These are phyloP conservation scores for Climacteris rufus DNA, from an alignment of 2,113 vertebrate species.

Conservation along the genomic window DNA sequence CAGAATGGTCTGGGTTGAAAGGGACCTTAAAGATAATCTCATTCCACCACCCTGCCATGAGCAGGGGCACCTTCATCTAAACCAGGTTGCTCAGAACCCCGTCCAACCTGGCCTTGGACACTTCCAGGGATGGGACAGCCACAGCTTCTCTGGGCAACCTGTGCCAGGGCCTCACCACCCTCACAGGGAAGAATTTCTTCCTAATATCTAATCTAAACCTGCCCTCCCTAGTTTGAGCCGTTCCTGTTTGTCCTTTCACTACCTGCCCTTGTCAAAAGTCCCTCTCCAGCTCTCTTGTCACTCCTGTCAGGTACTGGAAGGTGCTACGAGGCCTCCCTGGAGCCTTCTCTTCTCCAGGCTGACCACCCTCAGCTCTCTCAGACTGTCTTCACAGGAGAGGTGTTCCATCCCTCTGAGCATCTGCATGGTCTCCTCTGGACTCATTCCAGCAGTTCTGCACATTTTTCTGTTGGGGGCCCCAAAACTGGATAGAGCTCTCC, in stretches of 20 bases:
- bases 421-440: background rate
- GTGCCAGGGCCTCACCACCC: background rate
- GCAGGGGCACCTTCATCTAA: background rate
- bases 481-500: background rate
- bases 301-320: background rate
- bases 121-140: background rate
- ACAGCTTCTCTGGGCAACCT: background rate
- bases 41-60: fast-evolving
- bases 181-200: background rate
- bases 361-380: background rate
- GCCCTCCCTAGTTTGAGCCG: background rate
- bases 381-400: background rate
- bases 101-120: background rate
- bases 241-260: background rate
- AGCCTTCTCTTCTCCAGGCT: background rate
- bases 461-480: background rate
- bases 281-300: background rate
- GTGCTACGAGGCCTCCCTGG: background rate
- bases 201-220: too few species aligned
- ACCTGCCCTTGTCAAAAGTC: background rate
- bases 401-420: background rate
- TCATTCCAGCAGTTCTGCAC: background rate
- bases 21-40: background rate
- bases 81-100: background rate
- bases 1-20: background rate